Evolutionary conservation across 2,113 vertebrate genomes (phyloP), one percentile per base, ranked within the genome.

Genomic region (Lophotis ruficrista): DNA sequence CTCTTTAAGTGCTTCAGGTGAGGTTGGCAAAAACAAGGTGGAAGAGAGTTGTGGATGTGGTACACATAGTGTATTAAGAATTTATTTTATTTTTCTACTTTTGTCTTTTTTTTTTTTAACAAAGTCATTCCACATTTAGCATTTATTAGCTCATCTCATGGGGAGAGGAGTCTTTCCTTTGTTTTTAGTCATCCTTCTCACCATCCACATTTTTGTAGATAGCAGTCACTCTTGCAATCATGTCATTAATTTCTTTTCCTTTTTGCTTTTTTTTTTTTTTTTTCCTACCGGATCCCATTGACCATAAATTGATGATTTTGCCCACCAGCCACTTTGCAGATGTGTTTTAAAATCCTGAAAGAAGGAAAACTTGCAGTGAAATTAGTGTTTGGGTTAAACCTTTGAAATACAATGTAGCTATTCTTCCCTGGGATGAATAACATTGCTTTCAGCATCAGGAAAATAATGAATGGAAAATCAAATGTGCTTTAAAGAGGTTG

Each of bases 401-500:
- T 80, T 89, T 85, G 18, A 76, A 87, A 85, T 87, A 95, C 77
- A 95, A 80, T 85, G 84, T 92, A 95, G 62, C 78, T 94, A 2
- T 95, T 96, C 78, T 96, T 90, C 45, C 69, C 69, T 79, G 50
- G 23, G 65, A 57, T 77, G 70, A 94, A 91, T 93, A 95, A 50
- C 23, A 5, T 92, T 72, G 21, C 92, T 94, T 94, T 87, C 73
- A 85, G 77, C 83, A 80, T 95, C 83, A 72, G 83, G 85, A 94
- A 95, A 96, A 87, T 93, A 83, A 50, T 94, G 84, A 96, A 73
- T 94, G 92, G 95, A 96, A 97, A 96, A 85, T 53, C 73, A 90
- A 96, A 91, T 76, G 69, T 86, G 24, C 53, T 41, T 14, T 84
- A 24, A 93, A 95, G 58, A 82, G 87, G 37, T 20, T 58, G 37